Base-by-base conservation (phyloP, 2,113 vertebrate genomes). In the Brachyhypopomus gauderio region DNA sequence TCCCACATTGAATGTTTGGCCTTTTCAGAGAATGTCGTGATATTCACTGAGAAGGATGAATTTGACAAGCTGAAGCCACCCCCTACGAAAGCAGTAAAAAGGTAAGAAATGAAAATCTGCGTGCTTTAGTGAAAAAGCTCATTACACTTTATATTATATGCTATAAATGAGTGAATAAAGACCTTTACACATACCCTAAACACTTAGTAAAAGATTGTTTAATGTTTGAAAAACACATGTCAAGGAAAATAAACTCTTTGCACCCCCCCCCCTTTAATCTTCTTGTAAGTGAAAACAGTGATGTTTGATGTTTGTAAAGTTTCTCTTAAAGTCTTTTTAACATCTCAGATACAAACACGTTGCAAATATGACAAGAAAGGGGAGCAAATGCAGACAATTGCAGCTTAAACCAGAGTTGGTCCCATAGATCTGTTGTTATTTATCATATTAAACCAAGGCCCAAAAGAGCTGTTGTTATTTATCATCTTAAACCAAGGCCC, bases 11-110 rank as follows among this genome's bases (percentile, higher is more conserved):
- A 45, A 11, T 14, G 8, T 0, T 52, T 52, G 9, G 5, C 12
- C 45, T 11, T 88, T 86, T 8, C 87, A 96, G 98, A 98, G 84
- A 96, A 92, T 0, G 95, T 97, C 79, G 96, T 97, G 84, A 98
- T 97, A 85, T 99, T 96, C 88, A 88, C 97, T 0, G 98, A 99
- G 89, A 99, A 98, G 89, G 96, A 97, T 3, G 97, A 99, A 83
- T 99, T 97, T 19, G 97, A 98, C 92, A 98, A 98, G 90, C 89
- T 98, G 66, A 96, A 98, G 79, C 93, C 95, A 66, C 89, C 94
- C 71, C 95, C 96, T 80, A 94, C 94, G 66, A 98, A 98, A 89
- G 85, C 95, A 3, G 93, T 93, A 36, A 99, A 99, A 92, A 99
- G 95, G 98, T 98, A 89, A 88, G 87, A 70, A 1, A 22, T 17